Conservation (phyloP, 2,113 vertebrate genomes). For the Dryoscopus gambensis region DNA sequence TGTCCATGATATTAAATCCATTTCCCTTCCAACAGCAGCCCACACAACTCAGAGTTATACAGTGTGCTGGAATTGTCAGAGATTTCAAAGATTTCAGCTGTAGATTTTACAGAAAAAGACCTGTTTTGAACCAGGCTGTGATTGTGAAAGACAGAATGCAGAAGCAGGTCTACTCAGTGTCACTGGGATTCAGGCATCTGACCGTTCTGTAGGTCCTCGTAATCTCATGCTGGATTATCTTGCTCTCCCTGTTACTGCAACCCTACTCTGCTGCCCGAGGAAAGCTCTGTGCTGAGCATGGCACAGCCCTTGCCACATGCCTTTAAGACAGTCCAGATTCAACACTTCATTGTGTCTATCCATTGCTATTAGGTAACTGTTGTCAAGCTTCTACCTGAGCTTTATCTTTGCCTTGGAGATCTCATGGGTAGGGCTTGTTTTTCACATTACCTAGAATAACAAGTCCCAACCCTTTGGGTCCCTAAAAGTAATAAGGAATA, state of each 20-base stretch:
- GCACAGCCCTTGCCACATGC: neutral
- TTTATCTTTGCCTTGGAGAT: slow-evolving; percentile 25
- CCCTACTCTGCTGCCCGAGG: neutral
- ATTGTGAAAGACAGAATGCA: neutral
- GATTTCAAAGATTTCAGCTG: neutral
- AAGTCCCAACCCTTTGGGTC: slow-evolving; percentile 1
- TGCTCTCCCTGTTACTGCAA: neutral
- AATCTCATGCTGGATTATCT: neutral
- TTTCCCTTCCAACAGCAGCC: neutral
- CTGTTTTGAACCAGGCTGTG: neutral
- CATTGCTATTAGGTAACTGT: neutral
- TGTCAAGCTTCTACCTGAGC: neutral
- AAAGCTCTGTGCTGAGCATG: neutral
- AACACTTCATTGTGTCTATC: neutral
- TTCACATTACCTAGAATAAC: slow-evolving; percentile 10
- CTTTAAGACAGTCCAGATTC: neutral
- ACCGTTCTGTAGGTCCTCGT: neutral
- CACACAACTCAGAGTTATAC: neutral
- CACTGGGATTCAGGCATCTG: neutral
- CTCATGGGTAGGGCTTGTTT: slow-evolving; percentile 23
- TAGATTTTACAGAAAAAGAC: neutral
- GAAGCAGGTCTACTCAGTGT: neutral
- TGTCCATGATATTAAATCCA: neutral
- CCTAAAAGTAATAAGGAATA: slow-evolving; percentile 13
- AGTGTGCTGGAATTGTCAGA: neutral